Evolutionary conservation across 2,113 vertebrate genomes (phyloP).

Genomic region (Zosterops hypoxanthus): DNA sequence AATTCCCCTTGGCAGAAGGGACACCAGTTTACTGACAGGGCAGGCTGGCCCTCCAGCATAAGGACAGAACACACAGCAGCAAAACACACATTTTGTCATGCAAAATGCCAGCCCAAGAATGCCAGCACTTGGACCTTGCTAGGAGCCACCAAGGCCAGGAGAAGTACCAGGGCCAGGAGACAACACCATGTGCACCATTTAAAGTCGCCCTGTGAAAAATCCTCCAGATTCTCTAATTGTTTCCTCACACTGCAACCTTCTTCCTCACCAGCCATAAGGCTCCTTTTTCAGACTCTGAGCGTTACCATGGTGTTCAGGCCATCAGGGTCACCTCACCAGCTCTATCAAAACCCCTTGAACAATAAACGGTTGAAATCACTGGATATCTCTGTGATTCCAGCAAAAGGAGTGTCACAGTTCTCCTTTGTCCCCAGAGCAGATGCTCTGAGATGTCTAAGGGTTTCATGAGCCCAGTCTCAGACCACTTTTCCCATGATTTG

Average conservation of each 20-base stretch:
- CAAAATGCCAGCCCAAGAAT: neutral
- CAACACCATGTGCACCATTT: too few species aligned
- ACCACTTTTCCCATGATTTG: neutral
- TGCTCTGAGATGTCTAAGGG: neutral
- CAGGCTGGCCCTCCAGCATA: neutral
- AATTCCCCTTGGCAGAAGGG: neutral
- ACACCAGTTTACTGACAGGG: neutral
- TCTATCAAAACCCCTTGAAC: neutral
- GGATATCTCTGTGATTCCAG: neutral
- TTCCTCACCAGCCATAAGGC: neutral
- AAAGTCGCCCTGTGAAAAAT: neutral
- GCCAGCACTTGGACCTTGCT: fast-evolving
- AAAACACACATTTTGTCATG: neutral
- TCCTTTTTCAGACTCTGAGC: neutral
- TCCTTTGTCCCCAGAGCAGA: neutral
- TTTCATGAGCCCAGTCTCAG: neutral
- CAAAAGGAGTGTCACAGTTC: neutral
- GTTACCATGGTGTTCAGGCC: conserved; percentile 2
- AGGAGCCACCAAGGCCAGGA: neutral
- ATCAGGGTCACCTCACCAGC: neutral
- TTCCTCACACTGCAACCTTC: neutral
- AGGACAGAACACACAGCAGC: neutral
- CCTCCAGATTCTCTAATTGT: neutral
- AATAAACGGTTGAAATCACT: neutral
- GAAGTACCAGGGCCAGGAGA: neutral